Evolutionary conservation across 2,888 invertebrate species (phyloP).

Genomic region (Petrolisthes manimaculis): DNA sequence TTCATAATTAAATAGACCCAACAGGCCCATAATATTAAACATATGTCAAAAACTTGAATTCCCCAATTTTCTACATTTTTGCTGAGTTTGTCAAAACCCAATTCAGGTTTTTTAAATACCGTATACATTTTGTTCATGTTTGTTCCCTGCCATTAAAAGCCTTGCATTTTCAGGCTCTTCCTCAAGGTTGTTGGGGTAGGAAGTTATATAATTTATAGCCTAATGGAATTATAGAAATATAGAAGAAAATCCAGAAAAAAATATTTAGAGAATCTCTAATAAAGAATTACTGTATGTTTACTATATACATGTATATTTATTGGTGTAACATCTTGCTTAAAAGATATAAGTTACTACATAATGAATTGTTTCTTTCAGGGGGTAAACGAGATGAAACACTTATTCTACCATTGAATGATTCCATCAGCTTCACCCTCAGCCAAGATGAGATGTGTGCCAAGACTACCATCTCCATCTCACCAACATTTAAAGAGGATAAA

Average conservation of each 20-base stretch:
- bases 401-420: constrained; percentile 95
- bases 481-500: constrained; percentile 79
- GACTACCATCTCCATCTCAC: constrained; percentile 88
- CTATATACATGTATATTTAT: not conserved
- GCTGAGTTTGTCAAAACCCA: not conserved
- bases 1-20: too few species aligned
- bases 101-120: constrained; percentile 5
- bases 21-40: too few species aligned
- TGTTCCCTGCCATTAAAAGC: too few species aligned
- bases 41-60: too few species aligned
- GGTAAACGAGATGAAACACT: constrained; percentile 94
- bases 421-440: constrained; percentile 90
- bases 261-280: not conserved
- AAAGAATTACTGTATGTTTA: not conserved
- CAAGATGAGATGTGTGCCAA: constrained; percentile 83
- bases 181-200: too few species aligned
- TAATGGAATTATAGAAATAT: too few species aligned
- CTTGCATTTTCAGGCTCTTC: too few species aligned
- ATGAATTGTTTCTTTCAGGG: constrained; percentile 75
- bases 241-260: too few species aligned
- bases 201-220: too few species aligned
- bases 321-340: not conserved
- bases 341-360: not conserved
- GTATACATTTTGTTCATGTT: not conserved
- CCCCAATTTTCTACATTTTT: too few species aligned